Percentiles rank a stretch among this genome's conserved stretches.
Conservation (phyloP, 2,113 vertebrate species). For the Heterocephalus glaber region DNA sequence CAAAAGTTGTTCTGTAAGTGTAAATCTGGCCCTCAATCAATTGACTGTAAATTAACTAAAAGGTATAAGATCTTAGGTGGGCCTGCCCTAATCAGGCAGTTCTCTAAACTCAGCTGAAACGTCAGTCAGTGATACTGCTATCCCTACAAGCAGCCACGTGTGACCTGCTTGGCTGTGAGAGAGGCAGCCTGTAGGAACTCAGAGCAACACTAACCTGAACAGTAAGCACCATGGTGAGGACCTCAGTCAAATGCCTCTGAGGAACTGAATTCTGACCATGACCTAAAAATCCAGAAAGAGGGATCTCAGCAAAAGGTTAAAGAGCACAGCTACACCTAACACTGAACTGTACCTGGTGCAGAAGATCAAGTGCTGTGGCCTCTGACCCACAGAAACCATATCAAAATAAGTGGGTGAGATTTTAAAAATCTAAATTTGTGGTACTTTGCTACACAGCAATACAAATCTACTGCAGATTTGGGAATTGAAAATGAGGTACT, state of each 20-base stretch:
- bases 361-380: fast-evolving
- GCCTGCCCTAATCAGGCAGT: background rate
- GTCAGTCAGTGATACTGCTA: background rate
- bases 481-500: background rate
- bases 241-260: background rate
- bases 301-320: background rate
- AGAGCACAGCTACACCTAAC: background rate
- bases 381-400: background rate
- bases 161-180: background rate
- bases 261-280: background rate
- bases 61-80: background rate
- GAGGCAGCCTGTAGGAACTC: too few species aligned
- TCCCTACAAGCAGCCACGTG: fast-evolving
- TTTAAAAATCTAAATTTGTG: background rate
- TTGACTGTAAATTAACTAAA: background rate
- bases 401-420: background rate
- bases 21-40: background rate
- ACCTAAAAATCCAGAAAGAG: background rate
- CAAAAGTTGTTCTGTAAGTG: background rate
- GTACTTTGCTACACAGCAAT: background rate
- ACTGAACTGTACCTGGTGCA: background rate
- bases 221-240: background rate
- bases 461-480: background rate
- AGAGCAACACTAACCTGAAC: background rate
- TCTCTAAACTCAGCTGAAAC: background rate